phyloP scores from a whole-genome alignment of 2,797 vertebrate species.

The Rhinella marina region DNA sequence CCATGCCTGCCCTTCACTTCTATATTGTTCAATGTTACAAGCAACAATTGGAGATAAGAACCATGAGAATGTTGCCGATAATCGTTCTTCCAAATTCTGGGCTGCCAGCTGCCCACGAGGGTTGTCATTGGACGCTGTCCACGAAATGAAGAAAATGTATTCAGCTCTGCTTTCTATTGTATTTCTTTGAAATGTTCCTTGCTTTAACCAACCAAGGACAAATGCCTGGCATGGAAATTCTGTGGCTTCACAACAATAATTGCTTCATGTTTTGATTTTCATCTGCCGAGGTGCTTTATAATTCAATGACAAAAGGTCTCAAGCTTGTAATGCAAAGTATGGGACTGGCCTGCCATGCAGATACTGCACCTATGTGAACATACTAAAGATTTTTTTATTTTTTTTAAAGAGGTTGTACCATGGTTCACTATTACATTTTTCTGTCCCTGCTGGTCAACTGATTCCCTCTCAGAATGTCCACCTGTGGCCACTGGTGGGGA shows the following conservation, averaged over 20 bases:
- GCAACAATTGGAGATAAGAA: constrained; percentile 45
- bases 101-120: constrained; percentile 36
- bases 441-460: too few species aligned
- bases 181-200: constrained; percentile 11
- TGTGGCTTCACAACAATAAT: constrained; percentile 12
- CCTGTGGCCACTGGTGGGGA: too few species aligned
- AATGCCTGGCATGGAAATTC: constrained; percentile 18
- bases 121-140: constrained; percentile 30
- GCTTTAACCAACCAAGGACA: constrained; percentile 39
- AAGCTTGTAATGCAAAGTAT: constrained; percentile 33
- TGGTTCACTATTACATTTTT: too few species aligned
- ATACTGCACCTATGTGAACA: neutral
- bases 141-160: constrained; percentile 36
- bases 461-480: too few species aligned
- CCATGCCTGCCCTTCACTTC: constrained; percentile 21
- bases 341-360: constrained; percentile 6
- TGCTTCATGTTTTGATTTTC: constrained; percentile 23
- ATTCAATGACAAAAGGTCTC: constrained; percentile 42
- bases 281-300: constrained; percentile 18
- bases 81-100: constrained; percentile 24
- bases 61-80: constrained; percentile 25
- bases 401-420: too few species aligned
- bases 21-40: constrained; percentile 22
- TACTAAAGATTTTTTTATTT: neutral
- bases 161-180: constrained; percentile 25